Evolutionary conservation across 2,113 vertebrate genomes (phyloP).

Genomic region (Lepus timidus): DNA sequence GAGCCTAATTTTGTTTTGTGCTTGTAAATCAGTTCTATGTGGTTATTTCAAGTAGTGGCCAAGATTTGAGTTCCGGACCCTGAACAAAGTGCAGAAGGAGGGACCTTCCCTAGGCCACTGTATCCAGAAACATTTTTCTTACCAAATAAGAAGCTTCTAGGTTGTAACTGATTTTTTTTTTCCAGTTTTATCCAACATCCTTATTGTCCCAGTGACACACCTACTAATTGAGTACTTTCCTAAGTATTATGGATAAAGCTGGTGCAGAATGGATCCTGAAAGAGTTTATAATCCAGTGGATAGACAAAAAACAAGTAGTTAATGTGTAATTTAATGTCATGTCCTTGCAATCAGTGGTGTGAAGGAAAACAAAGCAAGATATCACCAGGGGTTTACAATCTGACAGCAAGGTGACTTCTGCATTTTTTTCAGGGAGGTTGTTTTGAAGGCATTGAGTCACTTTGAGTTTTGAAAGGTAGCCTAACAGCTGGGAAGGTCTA

Average conservation of each 20-base stretch:
- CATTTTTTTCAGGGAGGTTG: neutral
- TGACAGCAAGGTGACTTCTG: slow-evolving; percentile 25
- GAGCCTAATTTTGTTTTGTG: slow-evolving; percentile 24
- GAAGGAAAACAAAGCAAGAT: slow-evolving; percentile 31
- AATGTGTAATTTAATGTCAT: slow-evolving; percentile 56
- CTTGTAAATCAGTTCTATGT: slow-evolving; percentile 46
- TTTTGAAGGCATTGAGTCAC: slow-evolving; percentile 48
- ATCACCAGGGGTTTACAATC: neutral
- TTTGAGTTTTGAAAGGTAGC: slow-evolving; percentile 32
- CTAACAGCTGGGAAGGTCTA: slow-evolving; percentile 2
- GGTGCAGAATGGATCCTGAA: slow-evolving; percentile 18
- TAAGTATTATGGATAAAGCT: slow-evolving; percentile 17
- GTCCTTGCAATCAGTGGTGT: neutral
- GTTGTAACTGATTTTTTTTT: slow-evolving; percentile 42
- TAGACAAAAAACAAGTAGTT: slow-evolving; percentile 39
- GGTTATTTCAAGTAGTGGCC: slow-evolving; percentile 42
- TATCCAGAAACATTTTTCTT: slow-evolving; percentile 46
- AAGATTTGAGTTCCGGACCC: slow-evolving; percentile 14
- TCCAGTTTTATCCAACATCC: neutral
- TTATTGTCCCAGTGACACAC: slow-evolving; percentile 42
- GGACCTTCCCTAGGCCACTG: neutral
- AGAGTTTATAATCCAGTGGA: slow-evolving; percentile 44
- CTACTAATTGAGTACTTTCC: slow-evolving; percentile 25
- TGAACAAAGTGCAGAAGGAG: slow-evolving; percentile 34
- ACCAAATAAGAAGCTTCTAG: slow-evolving; percentile 36